phyloP scores from a whole-genome alignment of 2,888 invertebrate species.

The Diarsia dahlii region DNA sequence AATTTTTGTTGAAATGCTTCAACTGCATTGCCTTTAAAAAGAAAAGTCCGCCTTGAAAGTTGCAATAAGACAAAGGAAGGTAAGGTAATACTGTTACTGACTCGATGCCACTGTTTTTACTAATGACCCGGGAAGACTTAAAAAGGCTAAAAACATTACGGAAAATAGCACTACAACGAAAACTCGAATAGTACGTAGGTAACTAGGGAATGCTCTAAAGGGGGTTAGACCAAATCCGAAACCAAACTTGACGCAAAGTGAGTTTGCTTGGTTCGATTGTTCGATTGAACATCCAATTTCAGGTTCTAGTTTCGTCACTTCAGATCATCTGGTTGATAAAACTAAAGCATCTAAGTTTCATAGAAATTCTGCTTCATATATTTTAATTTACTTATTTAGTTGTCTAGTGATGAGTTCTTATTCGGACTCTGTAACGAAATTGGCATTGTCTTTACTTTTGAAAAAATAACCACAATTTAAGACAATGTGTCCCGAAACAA shows the following conservation, averaged over 20 bases:
- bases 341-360: background rate
- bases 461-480: background rate
- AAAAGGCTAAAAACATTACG: constrained; percentile 8
- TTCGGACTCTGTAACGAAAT: background rate
- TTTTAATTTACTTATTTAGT: background rate
- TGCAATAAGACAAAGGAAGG: constrained; percentile 38
- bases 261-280: constrained; percentile 4
- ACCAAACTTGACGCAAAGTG: constrained; percentile 7
- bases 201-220: background rate
- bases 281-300: background rate
- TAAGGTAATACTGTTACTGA: constrained; percentile 47
- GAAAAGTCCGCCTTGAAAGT: constrained; percentile 41
- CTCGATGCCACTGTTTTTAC: constrained; percentile 27
- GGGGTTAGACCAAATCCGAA: background rate
- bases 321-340: background rate
- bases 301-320: background rate
- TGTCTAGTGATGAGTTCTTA: background rate
- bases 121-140: constrained; percentile 5
- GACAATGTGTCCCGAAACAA: too few species aligned
- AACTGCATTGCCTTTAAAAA: constrained; percentile 56
- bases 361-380: background rate
- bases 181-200: background rate
- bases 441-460: background rate
- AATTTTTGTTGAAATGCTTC: constrained; percentile 56
- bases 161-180: constrained; percentile 18